Base-by-base conservation (phyloP, 2,888 invertebrate species). In the Polydrusus tereticollis region DNA sequence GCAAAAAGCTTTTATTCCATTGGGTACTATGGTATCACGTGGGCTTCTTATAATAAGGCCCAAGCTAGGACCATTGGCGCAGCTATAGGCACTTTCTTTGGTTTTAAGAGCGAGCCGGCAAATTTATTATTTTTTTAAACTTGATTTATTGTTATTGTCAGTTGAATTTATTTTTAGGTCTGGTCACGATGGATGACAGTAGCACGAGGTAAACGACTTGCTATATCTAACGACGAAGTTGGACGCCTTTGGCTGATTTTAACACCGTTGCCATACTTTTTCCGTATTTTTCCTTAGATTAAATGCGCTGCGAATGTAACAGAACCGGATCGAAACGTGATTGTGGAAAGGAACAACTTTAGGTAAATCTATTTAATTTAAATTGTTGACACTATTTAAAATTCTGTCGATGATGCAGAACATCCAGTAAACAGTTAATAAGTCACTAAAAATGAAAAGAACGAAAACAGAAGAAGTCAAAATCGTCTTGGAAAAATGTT, bases 1-100 rank as follows among this genome's bases (percentile, higher is more conserved):
- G 78, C 78, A 78, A 78, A 77, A 78, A 66, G 73, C 66, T 55
- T 63, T 10, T 18, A 29, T 69, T 73, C 72, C 70, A 82, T 83
- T 82, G 82, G 82, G 79, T 78, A 76, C 76, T 74, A 78, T 45
- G 77, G 21, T 47, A 73, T 77, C 82, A 82, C 81, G 81, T 82
- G 82, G 80, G 75, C 62, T 12, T 67, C 23, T 21, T 62, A 10
- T 62, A 52, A 60, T 60, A 62, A 62, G 23, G 45, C 26, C 26
- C 36, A 21, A 68, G 10, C 18, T 4, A 18, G 16, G 23, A 43
- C 21, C 69, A 57, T 55, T 69, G 69, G 57, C 64, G 59, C 58
- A 33, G 38, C 60, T 12, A n/a, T n/a, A n/a, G 26, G 18, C 58
- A 26, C 29, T 55, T 18, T 55, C n/a, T 10, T 16, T 29, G 18